These are phyloP conservation scores for Hozukius guyotensis DNA, from an alignment of 2,797 vertebrate genomes.

Conservation along the genomic window DNA sequence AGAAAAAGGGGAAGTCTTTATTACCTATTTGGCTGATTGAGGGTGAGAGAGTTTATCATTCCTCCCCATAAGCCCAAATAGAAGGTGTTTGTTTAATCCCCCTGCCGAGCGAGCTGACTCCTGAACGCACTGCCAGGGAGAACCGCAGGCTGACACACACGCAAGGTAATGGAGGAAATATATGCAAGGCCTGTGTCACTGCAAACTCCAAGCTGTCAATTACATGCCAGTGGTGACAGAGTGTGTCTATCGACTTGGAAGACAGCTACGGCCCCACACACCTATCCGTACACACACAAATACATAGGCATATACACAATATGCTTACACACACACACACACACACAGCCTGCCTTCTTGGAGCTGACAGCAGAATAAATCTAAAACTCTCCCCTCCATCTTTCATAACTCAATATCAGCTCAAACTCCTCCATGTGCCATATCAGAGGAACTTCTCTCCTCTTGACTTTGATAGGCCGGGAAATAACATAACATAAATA, in stretches of 20 bases:
- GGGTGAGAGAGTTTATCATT: conserved; percentile 64
- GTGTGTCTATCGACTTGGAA: conserved; percentile 75
- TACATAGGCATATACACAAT: conserved; percentile 30
- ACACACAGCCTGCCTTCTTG: conserved; percentile 18
- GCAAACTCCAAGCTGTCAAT: conserved; percentile 80
- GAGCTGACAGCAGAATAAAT: conserved; percentile 78
- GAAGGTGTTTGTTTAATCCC: conserved; percentile 76
- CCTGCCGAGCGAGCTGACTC: conserved; percentile 57
- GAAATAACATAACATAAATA: conserved; percentile 51
- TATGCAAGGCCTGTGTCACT: conserved; percentile 80
- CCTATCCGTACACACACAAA: conserved; percentile 8
- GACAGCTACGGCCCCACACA: conserved; percentile 66
- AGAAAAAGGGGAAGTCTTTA: conserved; percentile 39
- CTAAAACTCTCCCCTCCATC: conserved; percentile 60
- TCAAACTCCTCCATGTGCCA: conserved; percentile 48
- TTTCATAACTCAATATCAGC: conserved; percentile 67
- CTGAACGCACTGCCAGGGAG: conserved; percentile 55
- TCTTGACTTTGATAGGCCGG: conserved; percentile 52
- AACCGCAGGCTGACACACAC: conserved; percentile 58
- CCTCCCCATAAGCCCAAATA: conserved; percentile 54
- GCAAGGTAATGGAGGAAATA: conserved; percentile 74
- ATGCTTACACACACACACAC: background rate
- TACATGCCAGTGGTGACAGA: conserved; percentile 76
- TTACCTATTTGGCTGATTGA: conserved; percentile 57
- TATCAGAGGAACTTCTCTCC: conserved; percentile 47